Evolutionary conservation across 2,888 invertebrate genomes (phyloP), one percentile per base, ranked within the genome.

Genomic region (Oscheius sp.): DNA sequence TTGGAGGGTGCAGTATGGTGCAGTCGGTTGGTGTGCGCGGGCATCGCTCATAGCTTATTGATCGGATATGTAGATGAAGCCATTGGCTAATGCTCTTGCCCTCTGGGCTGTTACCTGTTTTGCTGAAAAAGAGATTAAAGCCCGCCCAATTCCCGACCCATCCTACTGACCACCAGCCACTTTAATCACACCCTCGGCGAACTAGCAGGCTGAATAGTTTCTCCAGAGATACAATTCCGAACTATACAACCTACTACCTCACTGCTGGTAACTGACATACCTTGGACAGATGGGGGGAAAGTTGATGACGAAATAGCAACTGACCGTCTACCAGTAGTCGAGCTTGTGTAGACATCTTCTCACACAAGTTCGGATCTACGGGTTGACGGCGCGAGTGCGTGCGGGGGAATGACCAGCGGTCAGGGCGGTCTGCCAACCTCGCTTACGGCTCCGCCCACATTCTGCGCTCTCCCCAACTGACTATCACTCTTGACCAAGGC

Each of bases 191-290:
- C 88, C 85, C 89, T 85, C 92, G 94, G 94, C 94, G 94, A 95
- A 94, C 94, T 94, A 95, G 95, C 94, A 94, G 94, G 94, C 93
- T 94, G 94, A 93, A 94, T 94, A 94, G 95, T 94, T 93, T 93
- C 93, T 93, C 93, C 92, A 91, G 90, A 90, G 93, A 90, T 94
- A 94, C 94, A 93, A 93, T 94, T 92, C 94, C 93, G 92, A 94
- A 94, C 95, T 94, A 95, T 95, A 95, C 95, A 95, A 95, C 95
- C 94, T 94, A 95, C 95, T 95, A 95, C 95, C 95, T 95, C 95
- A 94, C 92, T 23, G 61, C 93, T 92, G 85, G 89, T 25, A 29
- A 53, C 2, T n/a, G 29, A 18, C 35, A 18, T 13, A 29, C 41
- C 59, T 55, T 43, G 59, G 69, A 53, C 70, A 72, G 72, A 45